Evolutionary conservation across 2,113 vertebrate species (phyloP).

Genomic region (Cygnus buccinator): DNA sequence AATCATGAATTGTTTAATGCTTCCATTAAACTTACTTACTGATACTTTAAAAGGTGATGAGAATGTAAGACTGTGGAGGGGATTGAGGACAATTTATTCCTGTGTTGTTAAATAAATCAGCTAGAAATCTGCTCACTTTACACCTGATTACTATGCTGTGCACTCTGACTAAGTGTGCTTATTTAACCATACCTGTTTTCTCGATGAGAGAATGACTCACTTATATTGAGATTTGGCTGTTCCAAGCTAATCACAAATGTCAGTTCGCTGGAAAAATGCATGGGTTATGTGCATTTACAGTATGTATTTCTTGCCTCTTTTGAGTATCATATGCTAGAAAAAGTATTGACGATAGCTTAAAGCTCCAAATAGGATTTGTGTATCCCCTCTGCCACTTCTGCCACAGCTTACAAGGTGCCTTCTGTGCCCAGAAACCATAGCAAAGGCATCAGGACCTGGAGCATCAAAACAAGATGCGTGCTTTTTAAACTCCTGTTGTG

Average conservation of each 20-base stretch:
- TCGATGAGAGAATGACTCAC: neutral
- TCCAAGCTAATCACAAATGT: neutral
- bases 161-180: neutral
- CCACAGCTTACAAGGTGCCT: neutral
- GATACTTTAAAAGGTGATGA: neutral
- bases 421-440: too few species aligned
- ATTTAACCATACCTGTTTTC: neutral
- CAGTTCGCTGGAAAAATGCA: neutral
- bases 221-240: neutral
- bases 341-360: neutral
- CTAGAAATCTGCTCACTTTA: neutral
- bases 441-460: fast-evolving
- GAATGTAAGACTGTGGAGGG: neutral
- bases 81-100: neutral
- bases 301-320: neutral
- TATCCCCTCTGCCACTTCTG: neutral
- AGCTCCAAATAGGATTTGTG: neutral
- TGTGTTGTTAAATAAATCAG: neutral
- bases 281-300: neutral
- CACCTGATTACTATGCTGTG: too few species aligned
- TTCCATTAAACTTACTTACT: neutral
- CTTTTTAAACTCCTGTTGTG: neutral
- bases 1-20: neutral
- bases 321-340: neutral
- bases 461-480: neutral